Base-by-base conservation (phyloP, 2,113 vertebrate species). In the Mustela lutreola region DNA sequence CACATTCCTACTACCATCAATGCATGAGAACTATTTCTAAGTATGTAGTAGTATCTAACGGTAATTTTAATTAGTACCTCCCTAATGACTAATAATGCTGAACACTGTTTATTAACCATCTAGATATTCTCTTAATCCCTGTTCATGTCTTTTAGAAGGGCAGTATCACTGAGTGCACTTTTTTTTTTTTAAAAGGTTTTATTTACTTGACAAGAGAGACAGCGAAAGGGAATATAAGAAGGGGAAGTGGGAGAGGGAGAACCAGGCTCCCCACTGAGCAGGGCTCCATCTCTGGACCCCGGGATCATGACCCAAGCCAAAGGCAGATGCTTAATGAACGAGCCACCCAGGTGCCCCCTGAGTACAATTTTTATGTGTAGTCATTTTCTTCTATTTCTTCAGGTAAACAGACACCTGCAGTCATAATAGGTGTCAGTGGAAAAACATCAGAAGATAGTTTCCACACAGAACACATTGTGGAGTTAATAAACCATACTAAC, bases 31-130 rank as follows among this genome's bases (percentile, higher is more conserved):
- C 31, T 65, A 91, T 65, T 81, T 42, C 14, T 50, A 91, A 10
- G 16, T 19, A 18, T 76, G 14, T 7, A 82, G 26, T 60, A 22
- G 7, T 65, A 84, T 28, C 19, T 70, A 71, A 90, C 4, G 63
- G 10, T 80, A 65, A 94, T 60, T 76, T 89, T 83, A 83, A 89
- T 89, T 58, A 93, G 60, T 60, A 60, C 67, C 76, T 93, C 79
- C n/a, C 63, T 86, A 42, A 94, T 94, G 28, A 81, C 16, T 73
- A 91, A 63, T 36, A 9, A 62, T 86, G 33, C 15, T 90, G 8
- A 85, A 71, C 39, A 70, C 2, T 50, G 31, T 11, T 90, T 96
- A 79, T 7, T 3, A 22, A 42, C 71, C 60, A 70, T 33, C 31
- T 75, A 96, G 22, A 70, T 94, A 73, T 48, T 63, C n/a, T 63